Conservation (phyloP, 92 coral and sea anemone genomes). For the Porites cylindrica region DNA sequence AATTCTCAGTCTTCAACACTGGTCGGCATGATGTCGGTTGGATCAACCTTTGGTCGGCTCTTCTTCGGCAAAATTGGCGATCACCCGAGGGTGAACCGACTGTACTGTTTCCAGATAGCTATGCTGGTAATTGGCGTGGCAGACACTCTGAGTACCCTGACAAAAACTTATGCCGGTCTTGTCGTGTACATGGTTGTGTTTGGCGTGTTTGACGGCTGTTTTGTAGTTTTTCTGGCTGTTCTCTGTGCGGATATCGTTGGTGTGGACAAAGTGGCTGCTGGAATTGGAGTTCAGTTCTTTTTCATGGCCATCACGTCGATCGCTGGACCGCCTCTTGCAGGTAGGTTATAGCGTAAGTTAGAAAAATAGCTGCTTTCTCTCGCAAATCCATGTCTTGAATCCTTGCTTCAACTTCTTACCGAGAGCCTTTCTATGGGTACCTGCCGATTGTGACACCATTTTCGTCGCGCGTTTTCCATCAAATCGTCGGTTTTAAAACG, state of each 20-base stretch:
- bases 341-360: conserved; percentile 33
- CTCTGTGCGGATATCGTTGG: conserved; percentile 96
- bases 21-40: conserved; percentile 96
- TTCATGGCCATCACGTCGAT: conserved; percentile 95
- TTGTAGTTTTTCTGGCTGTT: conserved; percentile 86
- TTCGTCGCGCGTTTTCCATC: too few species aligned
- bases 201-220: conserved; percentile 98
- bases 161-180: conserved; percentile 87
- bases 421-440: too few species aligned
- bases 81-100: conserved; percentile 95
- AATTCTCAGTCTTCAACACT: conserved; percentile 84
- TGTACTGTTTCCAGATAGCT: conserved; percentile 90
- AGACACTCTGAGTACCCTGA: conserved; percentile 83
- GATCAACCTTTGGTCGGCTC: conserved; percentile 96
- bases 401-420: not conserved
- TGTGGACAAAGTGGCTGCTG: conserved; percentile 87
- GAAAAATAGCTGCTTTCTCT: not conserved
- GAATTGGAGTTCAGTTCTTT: conserved; percentile 96
- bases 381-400: not conserved
- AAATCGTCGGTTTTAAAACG: too few species aligned
- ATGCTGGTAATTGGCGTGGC: conserved; percentile 89
- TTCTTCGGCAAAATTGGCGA: conserved; percentile 96
- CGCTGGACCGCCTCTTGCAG: conserved; percentile 97
- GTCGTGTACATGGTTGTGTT: conserved; percentile 92
- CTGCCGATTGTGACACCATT: too few species aligned